Evolutionary conservation across 2,888 invertebrate species (phyloP), one percentile per base, ranked within the genome.

Genomic region (Callyntrura sp.): DNA sequence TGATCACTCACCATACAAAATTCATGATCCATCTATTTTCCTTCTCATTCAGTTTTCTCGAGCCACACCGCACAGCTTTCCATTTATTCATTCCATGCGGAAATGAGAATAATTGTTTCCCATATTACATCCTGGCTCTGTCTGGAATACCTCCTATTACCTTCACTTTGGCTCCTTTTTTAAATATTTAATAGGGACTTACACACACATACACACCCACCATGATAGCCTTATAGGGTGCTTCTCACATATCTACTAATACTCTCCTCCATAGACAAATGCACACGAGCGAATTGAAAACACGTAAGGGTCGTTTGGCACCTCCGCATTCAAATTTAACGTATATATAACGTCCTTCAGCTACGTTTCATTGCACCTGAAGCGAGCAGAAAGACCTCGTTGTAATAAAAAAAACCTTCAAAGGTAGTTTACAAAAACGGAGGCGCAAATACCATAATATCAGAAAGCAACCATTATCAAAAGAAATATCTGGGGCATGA

Each of bases 331-430:
- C 65, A 82, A 82, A 82, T 65, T 82, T 82, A n/a, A n/a, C n/a
- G n/a, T 25, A 48, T 68, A 45, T 48, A 1, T 45, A 70, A 84
- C 68, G 23, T 84, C 70, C 45, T 84, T 70, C 70, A 84, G 70
- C 25, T 17, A 70, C 85, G 73, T 57, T 73, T 85, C 55, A 85
- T 73, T 85, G 85, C 73, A 85, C 73, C 43, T 43, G 73, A 85
- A 73, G 48, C 70, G 45, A 45, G 45, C 45, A 70, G 25, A n/a
- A 70, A 70, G 8, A 17, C 6, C 35, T 43, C 17, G 70, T 70
- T 20, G 11, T 28, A 51, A 2, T 51, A 70, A 79, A 79, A n/a
- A n/a, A n/a, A 79, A 17, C 17, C 25, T 43, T 68, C 55, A 70
- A 45, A 70, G 45, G 43, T 12, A 51, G 83, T 70, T 84, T 70